phyloP scores from a whole-genome alignment of 2,797 vertebrate species.

The Typhlichthys subterraneus region DNA sequence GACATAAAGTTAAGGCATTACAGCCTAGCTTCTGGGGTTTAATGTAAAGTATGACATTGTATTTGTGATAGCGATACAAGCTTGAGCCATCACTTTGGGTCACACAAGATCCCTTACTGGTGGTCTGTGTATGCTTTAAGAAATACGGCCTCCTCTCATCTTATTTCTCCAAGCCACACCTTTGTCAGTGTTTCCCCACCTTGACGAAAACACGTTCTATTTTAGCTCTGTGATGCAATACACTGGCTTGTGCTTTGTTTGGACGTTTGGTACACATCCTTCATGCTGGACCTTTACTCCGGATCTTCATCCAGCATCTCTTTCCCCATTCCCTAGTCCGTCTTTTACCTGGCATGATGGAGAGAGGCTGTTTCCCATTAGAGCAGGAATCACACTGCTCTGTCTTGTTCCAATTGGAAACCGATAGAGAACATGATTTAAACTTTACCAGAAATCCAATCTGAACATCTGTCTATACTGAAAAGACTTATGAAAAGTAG shows the following conservation, averaged over 20 bases:
- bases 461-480: slow-evolving; percentile 25
- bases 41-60: no score
- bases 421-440: slow-evolving; percentile 51
- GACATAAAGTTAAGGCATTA: no score
- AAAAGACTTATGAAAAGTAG: slow-evolving; percentile 17
- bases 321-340: slow-evolving; percentile 11
- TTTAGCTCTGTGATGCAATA: background rate
- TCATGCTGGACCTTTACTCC: slow-evolving; percentile 46
- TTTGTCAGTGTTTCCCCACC: background rate
- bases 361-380: slow-evolving; percentile 72
- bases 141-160: no score
- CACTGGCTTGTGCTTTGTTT: slow-evolving; percentile 2
- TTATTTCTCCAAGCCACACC: background rate
- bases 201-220: background rate
- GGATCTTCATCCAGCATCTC: slow-evolving; percentile 25
- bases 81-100: no score
- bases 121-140: no score
- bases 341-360: slow-evolving; percentile 45
- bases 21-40: no score
- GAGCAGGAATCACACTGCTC: slow-evolving; percentile 51
- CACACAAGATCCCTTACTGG: no score
- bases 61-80: no score
- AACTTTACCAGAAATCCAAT: slow-evolving; percentile 34
- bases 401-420: slow-evolving; percentile 65
- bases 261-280: slow-evolving; percentile 13